Base-by-base conservation (phyloP, 2,113 vertebrate species). In the Callospermophilus lateralis region DNA sequence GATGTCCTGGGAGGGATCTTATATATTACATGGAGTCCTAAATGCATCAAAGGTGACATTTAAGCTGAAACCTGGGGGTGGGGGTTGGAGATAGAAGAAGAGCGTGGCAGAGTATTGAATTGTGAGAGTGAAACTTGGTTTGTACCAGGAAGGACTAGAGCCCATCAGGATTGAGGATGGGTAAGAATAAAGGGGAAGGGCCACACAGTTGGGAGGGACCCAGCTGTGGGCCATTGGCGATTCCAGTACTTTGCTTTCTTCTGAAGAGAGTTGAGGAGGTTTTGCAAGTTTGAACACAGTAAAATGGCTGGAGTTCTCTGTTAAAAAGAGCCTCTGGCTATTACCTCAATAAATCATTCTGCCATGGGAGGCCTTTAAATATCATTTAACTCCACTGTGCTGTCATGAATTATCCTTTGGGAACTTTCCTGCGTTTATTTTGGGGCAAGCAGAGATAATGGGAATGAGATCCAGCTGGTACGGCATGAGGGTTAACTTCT, bases 341-440 rank as follows among this genome's bases (percentile, higher is more conserved):
- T 68, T 84, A 65, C 26, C 65, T 83, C 80, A n/a, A 77, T 61
- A 51, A 88, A 84, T 89, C 68, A 90, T 68, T 7, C 53, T 77
- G 48, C 72, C 53, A 32, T 4, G n/a, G 39, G 77, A 85, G 67
- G 34, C n/a, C 65, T 63, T 90, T 84, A 55, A 53, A 15, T 84
- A 84, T 55, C 88, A 73, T 77, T 80, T 73, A 68, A 90, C 72
- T 68, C 42, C 37, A 70, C 67, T 0, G 87, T 17, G 55, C 58
- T 67, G 76, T 74, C 39, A n/a, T 53, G 26, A 48, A 53, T 51
- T 94, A 72, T 34, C 73, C 78, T 89, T 73, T 42, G 86, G 67
- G 68, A 90, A 53, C 48, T 32, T 53, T 63, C 61, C 86, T 96
- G 79, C 65, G n/a, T 53, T 89, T 90, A 61, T 91, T 78, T 81